A percentile compares a stretch with the other conserved stretches of the same genome.
Evolutionary conservation across 2,888 invertebrate species (phyloP).

Genomic region (Pammene fasciana): DNA sequence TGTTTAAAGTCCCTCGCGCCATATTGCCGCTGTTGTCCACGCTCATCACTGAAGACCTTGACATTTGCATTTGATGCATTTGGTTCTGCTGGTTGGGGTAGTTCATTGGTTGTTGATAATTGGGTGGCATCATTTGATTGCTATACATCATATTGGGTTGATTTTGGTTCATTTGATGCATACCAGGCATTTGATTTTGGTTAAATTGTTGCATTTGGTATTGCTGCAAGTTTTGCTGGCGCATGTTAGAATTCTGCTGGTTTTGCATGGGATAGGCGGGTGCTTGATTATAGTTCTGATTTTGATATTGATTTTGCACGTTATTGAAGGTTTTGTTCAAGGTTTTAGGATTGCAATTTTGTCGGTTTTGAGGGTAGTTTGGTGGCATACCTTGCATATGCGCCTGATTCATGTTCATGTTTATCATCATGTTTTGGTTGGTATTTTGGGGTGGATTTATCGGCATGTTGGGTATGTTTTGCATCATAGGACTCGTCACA

Average conservation of each 20-base stretch:
- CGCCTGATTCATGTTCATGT: conserved; percentile 54
- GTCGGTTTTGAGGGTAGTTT: conserved; percentile 63
- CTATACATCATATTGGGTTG: conserved; percentile 63
- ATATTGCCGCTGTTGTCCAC: conserved; percentile 76
- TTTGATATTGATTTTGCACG: conserved; percentile 68
- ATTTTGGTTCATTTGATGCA: conserved; percentile 62
- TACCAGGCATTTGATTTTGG: conserved; percentile 62
- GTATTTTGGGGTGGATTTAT: conserved; percentile 63
- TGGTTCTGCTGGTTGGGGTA: conserved; percentile 68
- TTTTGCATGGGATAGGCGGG: conserved; percentile 68
- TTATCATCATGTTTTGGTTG: conserved; percentile 66
- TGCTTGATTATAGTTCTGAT: conserved; percentile 67
- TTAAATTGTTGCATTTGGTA: conserved; percentile 73
- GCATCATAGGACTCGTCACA: conserved; percentile 73
- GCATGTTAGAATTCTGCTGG: conserved; percentile 61
- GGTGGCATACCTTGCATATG: conserved; percentile 55
- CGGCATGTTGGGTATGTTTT: conserved; percentile 71
- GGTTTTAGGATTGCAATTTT: conserved; percentile 65
- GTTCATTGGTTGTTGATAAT: conserved; percentile 65
- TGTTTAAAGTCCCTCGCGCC: conserved; percentile 70
- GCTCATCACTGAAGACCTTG: conserved; percentile 77
- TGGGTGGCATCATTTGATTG: conserved; percentile 61
- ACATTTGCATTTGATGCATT: conserved; percentile 74
- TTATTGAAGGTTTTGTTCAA: conserved; percentile 65
- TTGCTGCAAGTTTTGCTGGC: conserved; percentile 70